Conservation (phyloP, 2,797 vertebrate genomes). For the Brotula barbata region DNA sequence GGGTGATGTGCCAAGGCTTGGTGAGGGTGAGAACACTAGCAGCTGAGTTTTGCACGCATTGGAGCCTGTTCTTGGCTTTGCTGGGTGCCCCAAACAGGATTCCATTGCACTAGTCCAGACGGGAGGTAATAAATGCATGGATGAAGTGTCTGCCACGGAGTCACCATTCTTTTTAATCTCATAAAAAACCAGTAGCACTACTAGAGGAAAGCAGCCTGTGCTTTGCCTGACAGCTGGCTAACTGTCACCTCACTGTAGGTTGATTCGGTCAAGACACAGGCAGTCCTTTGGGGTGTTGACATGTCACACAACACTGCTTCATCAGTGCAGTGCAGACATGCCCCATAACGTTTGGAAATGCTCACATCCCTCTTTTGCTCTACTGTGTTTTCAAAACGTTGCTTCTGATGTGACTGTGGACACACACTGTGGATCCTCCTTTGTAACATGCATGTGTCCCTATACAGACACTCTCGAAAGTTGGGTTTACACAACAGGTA, state of each 20-base stretch:
- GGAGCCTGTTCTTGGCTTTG: no score
- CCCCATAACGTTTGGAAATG: constrained; percentile 61
- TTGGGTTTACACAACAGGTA: constrained; percentile 86
- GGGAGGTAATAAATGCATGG: no score
- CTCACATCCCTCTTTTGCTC: constrained; percentile 64
- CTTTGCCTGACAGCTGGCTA: constrained; percentile 58
- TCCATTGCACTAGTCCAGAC: no score
- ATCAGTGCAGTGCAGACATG: constrained; percentile 63
- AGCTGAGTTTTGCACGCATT: no score
- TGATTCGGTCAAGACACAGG: constrained; percentile 65
- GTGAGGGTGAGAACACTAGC: no score
- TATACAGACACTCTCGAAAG: constrained; percentile 82
- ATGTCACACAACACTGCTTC: constrained; percentile 33
- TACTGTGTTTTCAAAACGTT: constrained; percentile 40
- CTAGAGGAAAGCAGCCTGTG: constrained; percentile 68
- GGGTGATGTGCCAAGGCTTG: no score
- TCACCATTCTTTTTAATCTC: no score
- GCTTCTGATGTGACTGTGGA: constrained; percentile 36
- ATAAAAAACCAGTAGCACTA: neutral
- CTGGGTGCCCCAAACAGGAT: no score
- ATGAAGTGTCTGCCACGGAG: no score
- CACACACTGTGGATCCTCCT: constrained; percentile 75
- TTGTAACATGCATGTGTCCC: constrained; percentile 71
- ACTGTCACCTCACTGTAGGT: constrained; percentile 71
- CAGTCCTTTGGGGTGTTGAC: constrained; percentile 65